Evolutionary conservation across 2,113 vertebrate genomes (phyloP), one percentile per base, ranked within the genome.

Genomic region (Alethe castanea): DNA sequence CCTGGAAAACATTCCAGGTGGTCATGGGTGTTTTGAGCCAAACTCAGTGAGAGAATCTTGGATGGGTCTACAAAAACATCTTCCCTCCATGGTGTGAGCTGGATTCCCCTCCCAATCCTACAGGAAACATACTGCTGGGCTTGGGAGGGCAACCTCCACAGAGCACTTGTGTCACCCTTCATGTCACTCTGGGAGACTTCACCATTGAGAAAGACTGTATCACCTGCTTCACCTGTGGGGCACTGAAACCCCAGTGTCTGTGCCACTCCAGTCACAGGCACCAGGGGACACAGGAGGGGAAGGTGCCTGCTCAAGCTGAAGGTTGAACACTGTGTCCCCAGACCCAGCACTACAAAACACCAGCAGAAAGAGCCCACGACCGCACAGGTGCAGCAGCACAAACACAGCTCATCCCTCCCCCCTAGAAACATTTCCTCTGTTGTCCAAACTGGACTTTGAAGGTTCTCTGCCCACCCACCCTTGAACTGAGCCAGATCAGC

Each of bases 181-280:
- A 8, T 11, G 12, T 31, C 18, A 26, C 44, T 79, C 28, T 57
- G 36, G 28, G 40, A 85, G 19, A 72, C 17, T 28, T 44, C 33
- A 59, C 14, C 36, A 29, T 0, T 0, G 0, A 52, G 11, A n/a
- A 60, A 61, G 57, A 67, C 38, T 36, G 22, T 0, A 1, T 45
- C 71, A 36, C 24, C 61, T 85, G 82, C 59, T 71, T 54, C 33
- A 19, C 4, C 6, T 52, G 24, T 48, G n/a, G 14, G n/a, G 84
- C 40, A 44, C 0, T 1, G 22, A 69, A 86, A 69, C 22, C 19
- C 17, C 5, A 2, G 38, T 6, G 26, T 40, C 88, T 22, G 26
- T 36, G 70, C 22, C 78, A 76, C 2, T 5, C 14, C 62, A 45
- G 54, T 11, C 36, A 52, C 45, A 45, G 36, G 25, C 28, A 83